Evolutionary conservation across 2,888 invertebrate genomes (phyloP).

Genomic region (Cheilosia vernalis): DNA sequence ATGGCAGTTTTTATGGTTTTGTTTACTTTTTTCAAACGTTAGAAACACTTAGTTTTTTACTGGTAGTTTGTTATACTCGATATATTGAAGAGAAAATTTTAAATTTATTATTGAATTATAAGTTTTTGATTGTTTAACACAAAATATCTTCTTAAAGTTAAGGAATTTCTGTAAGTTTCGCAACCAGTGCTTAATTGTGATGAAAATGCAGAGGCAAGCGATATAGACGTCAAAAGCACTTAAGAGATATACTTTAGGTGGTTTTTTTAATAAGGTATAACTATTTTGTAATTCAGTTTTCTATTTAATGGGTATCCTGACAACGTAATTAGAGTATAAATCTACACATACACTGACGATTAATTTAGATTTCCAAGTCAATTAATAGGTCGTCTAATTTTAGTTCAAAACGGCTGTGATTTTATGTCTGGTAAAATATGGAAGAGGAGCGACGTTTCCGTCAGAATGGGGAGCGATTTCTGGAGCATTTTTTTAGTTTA

Average conservation of each 20-base stretch:
- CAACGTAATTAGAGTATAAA: too few species aligned
- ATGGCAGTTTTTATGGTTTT: constrained; percentile 52
- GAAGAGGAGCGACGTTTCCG: too few species aligned
- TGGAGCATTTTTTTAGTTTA: too few species aligned
- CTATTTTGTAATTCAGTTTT: too few species aligned
- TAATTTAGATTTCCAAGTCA: too few species aligned
- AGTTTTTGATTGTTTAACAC: not conserved
- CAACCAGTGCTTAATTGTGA: not conserved
- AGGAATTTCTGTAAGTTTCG: not conserved
- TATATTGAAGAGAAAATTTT: constrained; percentile 11
- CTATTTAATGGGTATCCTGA: too few species aligned
- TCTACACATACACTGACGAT: too few species aligned
- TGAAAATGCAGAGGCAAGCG: constrained; percentile 8
- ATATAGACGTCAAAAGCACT: not conserved
- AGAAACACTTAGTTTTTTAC: constrained; percentile 22
- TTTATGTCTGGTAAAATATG: too few species aligned
- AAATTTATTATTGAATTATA: not conserved
- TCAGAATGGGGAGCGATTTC: too few species aligned
- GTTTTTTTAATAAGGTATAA: not conserved
- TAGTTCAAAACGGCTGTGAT: too few species aligned
- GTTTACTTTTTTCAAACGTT: constrained; percentile 8
- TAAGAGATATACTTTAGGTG: not conserved
- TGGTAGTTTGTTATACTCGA: constrained; percentile 9
- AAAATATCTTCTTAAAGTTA: not conserved
- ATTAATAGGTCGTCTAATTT: too few species aligned